Base-by-base conservation (phyloP, 2,888 invertebrate genomes). In the Pyrrhia umbra region DNA sequence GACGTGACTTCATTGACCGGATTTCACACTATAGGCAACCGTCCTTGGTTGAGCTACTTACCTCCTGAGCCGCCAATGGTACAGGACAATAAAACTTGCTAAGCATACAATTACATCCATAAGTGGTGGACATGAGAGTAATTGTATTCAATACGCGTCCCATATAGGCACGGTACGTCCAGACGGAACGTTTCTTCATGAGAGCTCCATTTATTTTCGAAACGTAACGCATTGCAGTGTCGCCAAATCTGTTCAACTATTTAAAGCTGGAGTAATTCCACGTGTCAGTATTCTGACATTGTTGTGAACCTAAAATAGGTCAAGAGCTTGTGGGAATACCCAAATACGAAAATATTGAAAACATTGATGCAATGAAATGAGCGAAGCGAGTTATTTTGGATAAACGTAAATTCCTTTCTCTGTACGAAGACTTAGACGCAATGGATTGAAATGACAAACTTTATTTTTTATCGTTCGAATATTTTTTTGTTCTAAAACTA, bases 11-110 rank as follows among this genome's bases (percentile, higher is more conserved):
- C 76, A 83, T 84, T 87, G 88, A 88, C 85, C 86, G 86, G 84
- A 85, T 90, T 90, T 86, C 81, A 82, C 82, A 79, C 64, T 72
- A 74, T 66, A 50, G 72, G 75, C 82, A 75, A 81, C 82, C 86
- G 90, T 89, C 92, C 92, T 91, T 90, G 91, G 84, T 84, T 82
- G 84, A 83, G 82, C 86, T 85, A 80, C 81, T 84, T 79, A 81
- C 77, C 77, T 82, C 77, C 79, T 78, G 82, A 79, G 78, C 84
- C 82, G 82, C 82, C 83, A 85, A 85, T 86, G 85, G 86, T 77
- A 79, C 80, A 81, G 85, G 84, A 87, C 87, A 88, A 87, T 87
- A 86, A 85, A 88, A 86, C 85, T 86, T 83, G 83, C 84, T 83
- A 82, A 85, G 83, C 85, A 85, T 82, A 86, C 83, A 83, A 85